These are phyloP conservation scores for Dipodomys ordii DNA, from an alignment of 2,113 vertebrate species.

Conservation along the genomic window DNA sequence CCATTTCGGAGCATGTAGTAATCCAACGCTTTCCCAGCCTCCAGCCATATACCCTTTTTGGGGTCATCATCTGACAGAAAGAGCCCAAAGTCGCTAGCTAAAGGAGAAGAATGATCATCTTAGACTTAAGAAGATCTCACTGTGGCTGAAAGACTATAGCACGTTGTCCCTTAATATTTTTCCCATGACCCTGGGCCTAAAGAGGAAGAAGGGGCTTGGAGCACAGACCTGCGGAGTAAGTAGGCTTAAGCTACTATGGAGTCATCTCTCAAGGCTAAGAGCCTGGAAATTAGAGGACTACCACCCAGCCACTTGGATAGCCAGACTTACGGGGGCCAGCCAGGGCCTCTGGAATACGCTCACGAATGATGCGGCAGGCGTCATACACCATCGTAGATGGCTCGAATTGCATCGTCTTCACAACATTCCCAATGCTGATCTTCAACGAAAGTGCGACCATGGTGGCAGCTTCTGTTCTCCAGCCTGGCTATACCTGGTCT, in stretches of 20 bases:
- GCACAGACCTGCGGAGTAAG: not conserved
- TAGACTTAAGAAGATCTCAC: not conserved
- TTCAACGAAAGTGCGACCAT: conserved; percentile 99
- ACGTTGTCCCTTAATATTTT: not conserved
- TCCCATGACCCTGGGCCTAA: not conserved
- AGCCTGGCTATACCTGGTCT: conserved; percentile 72
- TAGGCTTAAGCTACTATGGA: not conserved
- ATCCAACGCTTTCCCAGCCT: conserved; percentile 97
- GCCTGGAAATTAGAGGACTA: not conserved
- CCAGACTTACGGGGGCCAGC: conserved; percentile 94
- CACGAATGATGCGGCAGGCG: conserved; percentile 96
- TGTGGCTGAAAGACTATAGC: not conserved
- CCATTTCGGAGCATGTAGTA: conserved; percentile 99
- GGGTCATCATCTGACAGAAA: conserved; percentile 98
- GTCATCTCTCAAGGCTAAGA: not conserved
- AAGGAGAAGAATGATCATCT: conserved; percentile 70
- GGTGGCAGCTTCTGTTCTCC: conserved; percentile 84
- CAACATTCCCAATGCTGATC: conserved; percentile 97
- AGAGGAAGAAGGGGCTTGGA: not conserved
- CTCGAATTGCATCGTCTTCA: conserved; percentile 99
- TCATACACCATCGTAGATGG: conserved; percentile 99
- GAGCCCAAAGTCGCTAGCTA: conserved; percentile 97
- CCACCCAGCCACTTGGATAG: not conserved
- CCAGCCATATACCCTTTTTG: conserved; percentile 99
- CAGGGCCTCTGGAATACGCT: conserved; percentile 96